Conservation (phyloP, 2,797 vertebrate species). For the Aldrovandia affinis region DNA sequence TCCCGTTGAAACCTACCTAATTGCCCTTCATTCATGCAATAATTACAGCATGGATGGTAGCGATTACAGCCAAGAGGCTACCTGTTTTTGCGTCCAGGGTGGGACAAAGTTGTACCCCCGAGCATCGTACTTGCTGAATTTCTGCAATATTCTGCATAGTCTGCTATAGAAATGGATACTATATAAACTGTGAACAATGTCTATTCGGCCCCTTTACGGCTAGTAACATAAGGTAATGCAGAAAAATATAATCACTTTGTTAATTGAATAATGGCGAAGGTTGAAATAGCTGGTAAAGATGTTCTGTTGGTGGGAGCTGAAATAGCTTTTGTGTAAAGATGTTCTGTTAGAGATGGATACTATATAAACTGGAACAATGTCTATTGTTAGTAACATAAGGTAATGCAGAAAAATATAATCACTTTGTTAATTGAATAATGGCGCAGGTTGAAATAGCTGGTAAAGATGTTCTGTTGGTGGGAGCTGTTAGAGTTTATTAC, state of each 20-base stretch:
- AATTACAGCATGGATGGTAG: not conserved
- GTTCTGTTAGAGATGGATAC: no score
- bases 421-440: constrained; percentile 5
- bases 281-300: constrained; percentile 31
- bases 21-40: not conserved
- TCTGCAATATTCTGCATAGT: no score
- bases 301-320: constrained; percentile 39
- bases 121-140: not conserved
- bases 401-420: constrained; percentile 14
- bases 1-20: not conserved
- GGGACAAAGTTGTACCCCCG: not conserved
- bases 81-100: not conserved
- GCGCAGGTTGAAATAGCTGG: constrained; percentile 35
- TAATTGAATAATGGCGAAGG: constrained; percentile 28
- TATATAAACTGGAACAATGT: no score
- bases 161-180: not conserved
- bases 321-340: no score
- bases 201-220: not conserved
- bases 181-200: not conserved
- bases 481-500: constrained; percentile 38
- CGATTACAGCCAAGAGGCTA: not conserved
- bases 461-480: constrained; percentile 37
- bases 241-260: constrained; percentile 5
- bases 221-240: not conserved
- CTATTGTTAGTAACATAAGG: not conserved